These are phyloP conservation scores for Syrmaticus mikado DNA, from an alignment of 2,113 vertebrate species.

Conservation along the genomic window DNA sequence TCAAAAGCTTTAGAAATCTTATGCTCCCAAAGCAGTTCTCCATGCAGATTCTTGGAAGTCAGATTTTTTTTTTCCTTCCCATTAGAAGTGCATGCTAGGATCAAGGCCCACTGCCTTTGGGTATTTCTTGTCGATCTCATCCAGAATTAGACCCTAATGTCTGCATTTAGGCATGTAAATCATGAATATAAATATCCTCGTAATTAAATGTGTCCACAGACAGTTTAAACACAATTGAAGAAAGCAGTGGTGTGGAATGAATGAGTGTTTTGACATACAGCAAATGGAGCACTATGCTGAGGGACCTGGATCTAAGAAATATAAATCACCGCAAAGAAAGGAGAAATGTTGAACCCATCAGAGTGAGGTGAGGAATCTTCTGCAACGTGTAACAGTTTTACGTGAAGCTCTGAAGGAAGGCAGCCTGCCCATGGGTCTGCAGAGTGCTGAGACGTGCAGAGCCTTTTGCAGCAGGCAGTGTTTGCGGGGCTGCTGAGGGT, in stretches of 20 bases:
- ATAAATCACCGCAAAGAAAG: not conserved
- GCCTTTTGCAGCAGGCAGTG: not conserved
- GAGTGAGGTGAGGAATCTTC: not conserved
- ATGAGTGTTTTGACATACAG: not conserved
- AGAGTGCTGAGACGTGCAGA: not conserved
- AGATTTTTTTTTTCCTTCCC: not conserved
- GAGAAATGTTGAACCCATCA: not conserved
- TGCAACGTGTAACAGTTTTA: not conserved
- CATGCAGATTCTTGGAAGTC: not conserved
- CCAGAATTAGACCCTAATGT: not conserved
- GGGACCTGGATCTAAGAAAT: not conserved
- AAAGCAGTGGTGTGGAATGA: not conserved
- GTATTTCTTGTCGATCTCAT: not conserved
- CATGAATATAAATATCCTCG: not conserved
- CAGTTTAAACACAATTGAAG: not conserved
- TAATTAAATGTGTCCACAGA: conserved; percentile 19
- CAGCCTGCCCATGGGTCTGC: not conserved
- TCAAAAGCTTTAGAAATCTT: not conserved
- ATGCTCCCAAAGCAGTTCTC: not conserved
- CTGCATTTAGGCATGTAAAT: not conserved
- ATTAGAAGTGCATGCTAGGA: not conserved
- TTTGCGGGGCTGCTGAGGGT: not conserved
- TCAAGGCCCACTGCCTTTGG: not conserved
- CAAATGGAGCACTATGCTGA: not conserved
- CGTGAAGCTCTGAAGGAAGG: not conserved